These are phyloP conservation scores for Pygoscelis adeliae DNA, from an alignment of 2,113 vertebrate genomes.

Conservation along the genomic window DNA sequence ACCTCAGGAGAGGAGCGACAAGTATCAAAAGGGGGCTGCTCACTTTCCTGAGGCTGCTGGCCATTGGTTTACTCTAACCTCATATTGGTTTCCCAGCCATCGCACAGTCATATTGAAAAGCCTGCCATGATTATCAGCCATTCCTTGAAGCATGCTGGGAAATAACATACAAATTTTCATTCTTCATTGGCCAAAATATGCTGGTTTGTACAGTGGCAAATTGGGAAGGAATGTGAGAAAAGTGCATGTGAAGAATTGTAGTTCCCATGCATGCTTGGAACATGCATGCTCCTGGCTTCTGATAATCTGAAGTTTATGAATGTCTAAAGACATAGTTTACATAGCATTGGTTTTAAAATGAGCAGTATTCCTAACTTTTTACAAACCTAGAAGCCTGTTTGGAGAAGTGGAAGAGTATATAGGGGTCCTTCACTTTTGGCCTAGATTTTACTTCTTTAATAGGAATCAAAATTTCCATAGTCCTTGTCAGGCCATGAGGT, in stretches of 20 bases:
- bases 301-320: not conserved
- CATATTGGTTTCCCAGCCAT: not conserved
- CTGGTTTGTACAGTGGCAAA: not conserved
- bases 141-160: not conserved
- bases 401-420: not conserved
- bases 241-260: not conserved
- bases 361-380: not conserved
- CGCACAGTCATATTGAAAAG: not conserved
- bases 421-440: not conserved
- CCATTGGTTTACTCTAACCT: not conserved
- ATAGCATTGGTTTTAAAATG: not conserved
- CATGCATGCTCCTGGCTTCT: not conserved
- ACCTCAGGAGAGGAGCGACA: not conserved
- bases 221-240: not conserved
- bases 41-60: not conserved
- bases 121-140: not conserved
- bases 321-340: not conserved
- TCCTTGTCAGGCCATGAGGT: not conserved
- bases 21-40: not conserved
- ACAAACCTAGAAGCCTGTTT: not conserved
- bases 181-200: not conserved
- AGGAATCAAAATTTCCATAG: not conserved
- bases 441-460: not conserved
- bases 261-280: not conserved
- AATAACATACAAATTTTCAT: not conserved